Base-by-base conservation (phyloP, 2,888 invertebrate genomes). In the Mactromeris polynyma region DNA sequence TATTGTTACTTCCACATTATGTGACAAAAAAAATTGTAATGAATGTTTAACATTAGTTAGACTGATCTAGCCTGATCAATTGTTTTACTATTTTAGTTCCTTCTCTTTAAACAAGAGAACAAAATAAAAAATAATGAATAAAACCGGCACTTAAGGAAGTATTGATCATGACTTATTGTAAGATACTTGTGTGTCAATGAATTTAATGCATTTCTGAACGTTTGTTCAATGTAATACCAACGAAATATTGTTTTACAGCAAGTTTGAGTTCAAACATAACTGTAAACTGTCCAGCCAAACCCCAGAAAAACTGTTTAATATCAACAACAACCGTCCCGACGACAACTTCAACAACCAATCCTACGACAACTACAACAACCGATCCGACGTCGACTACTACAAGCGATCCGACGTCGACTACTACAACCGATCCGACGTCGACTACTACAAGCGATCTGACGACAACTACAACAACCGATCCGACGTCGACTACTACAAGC, bases 261-360 rank as follows among this genome's bases (percentile, higher is more conserved):
- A 82, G 26, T 33, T 11, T n/a, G 46, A 42, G 64, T 46, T 77
- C 84, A 26, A 84, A 84, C 33, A 78, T 84, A 33, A 78, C 84
- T 9, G 38, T 84, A 21, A 78, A 31, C 14, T 84, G 84, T 84
- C 84, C 84, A 0, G 77, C 84, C 0, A n/a, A 26, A 42, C n/a
- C 78, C 2, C 78, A 78, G 26, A 21, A 84, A n/a, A 38, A 78
- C 36, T 84, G 84, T 38, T 21, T 69, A 46, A 33, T 26, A 58
- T 40, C 80, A n/a, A 86, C 86, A 46, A 86, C 81, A 4, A 78
- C 73, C 0, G 31, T 69, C 26, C 42, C 42, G 26, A 69, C 73
- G 38, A n/a, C 69, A 33, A 51, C 84, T 14, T 78, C 77, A 21
- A n/a, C 46, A 11, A n/a, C n/a, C n/a, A n/a, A n/a, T n/a, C 38